These are phyloP conservation scores for Pycnonotus jocosus DNA, from an alignment of 2,113 vertebrate species.

Conservation along the genomic window DNA sequence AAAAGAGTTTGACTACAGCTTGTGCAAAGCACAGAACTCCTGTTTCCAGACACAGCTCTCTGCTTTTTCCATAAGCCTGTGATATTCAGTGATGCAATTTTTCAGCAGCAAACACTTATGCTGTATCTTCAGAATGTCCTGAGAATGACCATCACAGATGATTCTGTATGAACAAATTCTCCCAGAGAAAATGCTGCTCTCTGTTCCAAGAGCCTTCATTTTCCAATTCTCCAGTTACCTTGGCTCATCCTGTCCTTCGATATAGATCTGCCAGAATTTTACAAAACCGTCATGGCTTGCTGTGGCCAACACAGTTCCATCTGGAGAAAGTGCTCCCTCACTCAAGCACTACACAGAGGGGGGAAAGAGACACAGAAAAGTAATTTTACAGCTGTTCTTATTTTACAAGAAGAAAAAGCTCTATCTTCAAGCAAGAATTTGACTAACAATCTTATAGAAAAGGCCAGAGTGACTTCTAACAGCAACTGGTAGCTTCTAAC, in stretches of 20 bases:
- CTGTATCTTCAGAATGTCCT: accelerated
- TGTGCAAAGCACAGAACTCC: neutral
- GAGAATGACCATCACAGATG: neutral
- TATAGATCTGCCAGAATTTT: constrained; percentile 99
- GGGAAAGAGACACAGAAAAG: neutral
- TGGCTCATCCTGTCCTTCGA: constrained; percentile 91
- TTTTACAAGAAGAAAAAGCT: neutral
- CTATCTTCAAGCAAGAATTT: neutral
- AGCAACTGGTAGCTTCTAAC: neutral
- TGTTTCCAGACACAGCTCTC: neutral
- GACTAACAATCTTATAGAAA: neutral
- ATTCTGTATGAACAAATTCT: neutral
- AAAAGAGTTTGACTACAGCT: neutral
- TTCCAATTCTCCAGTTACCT: constrained; percentile 73
- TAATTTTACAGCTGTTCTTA: neutral
- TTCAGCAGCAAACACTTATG: neutral
- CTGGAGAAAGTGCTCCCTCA: constrained; percentile 93
- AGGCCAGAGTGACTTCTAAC: neutral
- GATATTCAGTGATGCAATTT: neutral
- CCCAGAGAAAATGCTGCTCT: neutral
- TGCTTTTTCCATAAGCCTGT: neutral
- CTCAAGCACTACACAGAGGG: constrained; percentile 80
- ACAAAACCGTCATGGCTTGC: constrained; percentile 96
- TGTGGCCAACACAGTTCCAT: constrained; percentile 94
- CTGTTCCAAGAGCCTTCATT: neutral